Base-by-base conservation (phyloP, 2,113 vertebrate species). In the Macquaria ambigua region DNA sequence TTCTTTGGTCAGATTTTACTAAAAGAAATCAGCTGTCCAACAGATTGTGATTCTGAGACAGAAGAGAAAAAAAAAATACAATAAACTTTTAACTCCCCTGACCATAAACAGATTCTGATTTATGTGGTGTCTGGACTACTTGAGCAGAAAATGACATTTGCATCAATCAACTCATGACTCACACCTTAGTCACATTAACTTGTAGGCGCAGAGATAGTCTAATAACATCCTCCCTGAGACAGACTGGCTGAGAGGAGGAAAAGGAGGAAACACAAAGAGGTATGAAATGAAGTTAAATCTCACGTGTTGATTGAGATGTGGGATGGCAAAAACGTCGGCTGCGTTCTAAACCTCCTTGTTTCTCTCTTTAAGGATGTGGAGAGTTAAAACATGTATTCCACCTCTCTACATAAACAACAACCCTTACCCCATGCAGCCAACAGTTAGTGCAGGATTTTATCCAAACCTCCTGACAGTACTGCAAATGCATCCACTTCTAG, bases 91-190 rank as follows among this genome's bases (percentile, higher is more conserved):
- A 52, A 56, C 50, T 16, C 37, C 3, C 2, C 37, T 16, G 34
- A 52, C 64, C 48, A 25, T 39, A 12, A 70, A 50, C 55, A 58
- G 11, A 48, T 58, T 28, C 53, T 79, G 77, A 61, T 61, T 70
- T 28, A 55, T 77, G 18, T 46, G 59, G 43, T 21, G 58, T 73
- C 53, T 52, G 8, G 48, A 37, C 66, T 41, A 43, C 55, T 69
- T 31, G 21, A 72, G 28, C 31, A 37, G 67, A n/a, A 21, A 34
- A 3, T 34, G 69, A 63, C 68, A 50, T 77, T 86, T 83, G 41
- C 41, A 58, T 74, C 41, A 58, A 73, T 89, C 77, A 72, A 31
- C 64, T 50, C 28, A 46, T 77, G 81, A 74, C 52, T 86, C 77
- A 69, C 71, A 37, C 39, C 70, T 68, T 25, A 18, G 59, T 81